Base-by-base conservation (phyloP, 2,888 invertebrate species). In the Noctua comes region DNA sequence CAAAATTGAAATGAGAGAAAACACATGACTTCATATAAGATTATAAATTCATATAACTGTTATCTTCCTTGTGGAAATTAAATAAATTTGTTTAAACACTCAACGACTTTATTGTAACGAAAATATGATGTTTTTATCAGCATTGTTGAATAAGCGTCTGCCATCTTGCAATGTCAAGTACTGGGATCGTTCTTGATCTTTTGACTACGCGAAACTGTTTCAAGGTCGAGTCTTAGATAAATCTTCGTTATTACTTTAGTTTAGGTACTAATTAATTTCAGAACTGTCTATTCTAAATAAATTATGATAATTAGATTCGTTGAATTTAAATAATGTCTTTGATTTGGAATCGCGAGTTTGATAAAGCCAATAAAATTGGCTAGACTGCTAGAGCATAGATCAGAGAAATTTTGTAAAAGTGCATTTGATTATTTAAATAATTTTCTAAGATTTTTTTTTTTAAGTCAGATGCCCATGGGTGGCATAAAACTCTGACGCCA, bases 161-260 rank as follows among this genome's bases (percentile, higher is more conserved):
- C 78, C 68, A 79, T 79, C 48, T 79, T 46, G 77, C 90, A 88
- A 84, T 82, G 80, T 88, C 83, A 89, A 89, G 72, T 73, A 77
- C 68, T 36, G 72, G 65, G 46, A 64, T 68, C 77, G 78, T 74
- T 89, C 92, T 91, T 91, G 92, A 92, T 90, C 92, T 91, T 88
- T 88, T 85, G 89, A 89, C 88, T 86, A 88, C 82, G 84, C 86
- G 80, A 92, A 91, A 86, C 87, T 90, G 90, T 90, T 87, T 86
- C 90, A 91, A 92, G 92, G 92, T 79, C 43, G n/a, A 31, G 6
- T 46, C 31, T 68, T 27, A 85, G 79, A 73, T 84, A 87, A 87
- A 78, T 79, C 73, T 57, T 71, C 59, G 43, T 18, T 64, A 70
- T 71, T 13, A 68, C 54, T 83, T 76, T 27, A 31, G 31, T 48